Conservation (phyloP, 1,140 invertebrate species). For the Andricus grossulariae region DNA sequence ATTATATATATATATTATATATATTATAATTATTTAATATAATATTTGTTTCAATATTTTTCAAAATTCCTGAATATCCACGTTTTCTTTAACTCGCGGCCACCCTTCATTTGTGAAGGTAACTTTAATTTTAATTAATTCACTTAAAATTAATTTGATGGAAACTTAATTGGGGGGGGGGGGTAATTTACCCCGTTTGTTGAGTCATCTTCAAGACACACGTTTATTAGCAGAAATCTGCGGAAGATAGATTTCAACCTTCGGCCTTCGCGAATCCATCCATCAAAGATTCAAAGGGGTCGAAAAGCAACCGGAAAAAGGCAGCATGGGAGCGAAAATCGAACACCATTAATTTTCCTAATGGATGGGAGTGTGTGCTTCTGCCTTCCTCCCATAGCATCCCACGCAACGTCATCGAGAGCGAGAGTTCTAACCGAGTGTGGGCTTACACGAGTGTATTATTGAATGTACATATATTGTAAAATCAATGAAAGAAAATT, state of each 20-base stretch:
- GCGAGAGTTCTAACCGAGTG: background rate
- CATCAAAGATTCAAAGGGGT: background rate
- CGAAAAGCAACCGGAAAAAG: background rate
- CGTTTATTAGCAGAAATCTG: background rate
- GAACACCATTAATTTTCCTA: constrained; percentile 66
- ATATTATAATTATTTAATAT: no score
- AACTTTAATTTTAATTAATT: background rate
- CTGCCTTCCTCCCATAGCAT: constrained; percentile 43
- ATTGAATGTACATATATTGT: no score
- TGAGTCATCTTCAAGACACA: constrained; percentile 13
- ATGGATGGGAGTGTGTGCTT: constrained; percentile 56
- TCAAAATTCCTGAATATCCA: no score
- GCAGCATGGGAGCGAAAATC: constrained; percentile 15
- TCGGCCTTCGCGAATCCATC: background rate
- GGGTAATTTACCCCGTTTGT: background rate
- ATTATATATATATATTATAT: no score
- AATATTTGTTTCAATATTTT: no score
- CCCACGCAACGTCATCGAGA: constrained; percentile 42
- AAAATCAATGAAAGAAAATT: no score
- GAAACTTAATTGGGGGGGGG: background rate
- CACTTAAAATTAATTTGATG: background rate
- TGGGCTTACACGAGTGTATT: no score
- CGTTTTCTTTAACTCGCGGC: no score
- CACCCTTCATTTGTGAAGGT: background rate
- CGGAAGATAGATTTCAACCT: background rate